These are phyloP conservation scores for Chaitophorus viminalis DNA, from an alignment of 2,888 invertebrate genomes.

Conservation along the genomic window DNA sequence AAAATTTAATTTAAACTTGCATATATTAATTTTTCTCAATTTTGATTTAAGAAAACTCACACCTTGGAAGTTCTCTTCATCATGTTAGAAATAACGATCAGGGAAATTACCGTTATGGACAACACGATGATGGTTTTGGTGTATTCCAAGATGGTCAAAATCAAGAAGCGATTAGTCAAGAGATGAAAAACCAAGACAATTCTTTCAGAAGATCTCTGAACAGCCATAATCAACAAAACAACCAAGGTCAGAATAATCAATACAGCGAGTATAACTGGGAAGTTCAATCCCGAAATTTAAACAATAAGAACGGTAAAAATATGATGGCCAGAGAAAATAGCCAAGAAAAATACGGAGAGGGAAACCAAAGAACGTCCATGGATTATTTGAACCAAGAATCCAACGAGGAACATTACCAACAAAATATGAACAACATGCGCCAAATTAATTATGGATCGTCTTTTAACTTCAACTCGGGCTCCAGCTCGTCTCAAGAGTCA, in stretches of 20 bases:
- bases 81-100: background rate
- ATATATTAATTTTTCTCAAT: background rate
- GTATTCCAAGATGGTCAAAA: background rate
- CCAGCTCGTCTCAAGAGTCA: background rate
- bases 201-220: background rate
- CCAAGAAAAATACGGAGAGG: background rate
- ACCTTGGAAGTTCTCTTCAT: background rate
- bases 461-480: background rate
- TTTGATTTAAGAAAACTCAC: background rate
- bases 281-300: background rate
- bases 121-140: background rate
- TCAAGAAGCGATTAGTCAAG: background rate
- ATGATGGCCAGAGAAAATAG: background rate
- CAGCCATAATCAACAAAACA: background rate
- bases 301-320: background rate
- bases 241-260: background rate
- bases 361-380: background rate
- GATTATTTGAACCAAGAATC: background rate
- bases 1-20: background rate
- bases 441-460: background rate
- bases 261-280: slow-evolving; percentile 27
- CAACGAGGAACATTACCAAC: slow-evolving; percentile 14
- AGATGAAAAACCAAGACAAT: background rate
- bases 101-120: background rate
- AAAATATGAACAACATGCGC: background rate